A percentile compares a stretch with the other conserved stretches of the same genome.
Evolutionary conservation across 1,140 invertebrate genomes (phyloP).

Genomic region (Panonychus citri): DNA sequence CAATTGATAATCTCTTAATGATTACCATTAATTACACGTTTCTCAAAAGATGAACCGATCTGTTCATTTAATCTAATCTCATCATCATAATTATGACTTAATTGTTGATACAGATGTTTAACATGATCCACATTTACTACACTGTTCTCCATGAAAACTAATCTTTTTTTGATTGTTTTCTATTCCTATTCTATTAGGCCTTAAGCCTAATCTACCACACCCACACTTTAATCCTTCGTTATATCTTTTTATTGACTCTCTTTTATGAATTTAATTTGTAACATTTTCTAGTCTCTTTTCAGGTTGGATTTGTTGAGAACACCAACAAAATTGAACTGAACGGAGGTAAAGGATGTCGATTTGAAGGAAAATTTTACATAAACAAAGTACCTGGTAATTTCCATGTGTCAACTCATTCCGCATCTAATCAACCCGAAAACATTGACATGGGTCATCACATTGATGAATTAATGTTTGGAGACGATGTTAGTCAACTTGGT

Average conservation of each 20-base stretch:
- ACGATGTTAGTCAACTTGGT: slow-evolving; percentile 18
- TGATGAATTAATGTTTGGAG: slow-evolving; percentile 32
- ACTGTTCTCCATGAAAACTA: too few species aligned
- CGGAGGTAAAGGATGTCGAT: slow-evolving; percentile 28
- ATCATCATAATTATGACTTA: too few species aligned
- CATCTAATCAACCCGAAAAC: slow-evolving; percentile 26
- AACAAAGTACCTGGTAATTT: slow-evolving; percentile 33
- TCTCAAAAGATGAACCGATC: too few species aligned
- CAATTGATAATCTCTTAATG: neutral
- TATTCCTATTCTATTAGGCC: too few species aligned
- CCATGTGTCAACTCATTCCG: slow-evolving; percentile 37
- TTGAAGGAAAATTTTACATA: neutral
- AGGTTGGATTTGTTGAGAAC: slow-evolving; percentile 31
- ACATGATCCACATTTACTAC: too few species aligned
- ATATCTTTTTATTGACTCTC: too few species aligned
- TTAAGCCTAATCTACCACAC: too few species aligned
- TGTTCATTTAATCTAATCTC: too few species aligned
- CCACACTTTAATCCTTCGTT: too few species aligned
- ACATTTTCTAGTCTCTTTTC: neutral
- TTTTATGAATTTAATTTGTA: neutral
- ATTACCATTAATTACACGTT: too few species aligned
- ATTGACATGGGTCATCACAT: slow-evolving; percentile 35
- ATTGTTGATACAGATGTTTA: too few species aligned
- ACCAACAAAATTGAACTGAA: slow-evolving; percentile 28
- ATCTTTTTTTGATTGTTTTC: too few species aligned